phyloP scores from a whole-genome alignment of 1,140 invertebrate genomes.

The Heliconius nattereri region DNA sequence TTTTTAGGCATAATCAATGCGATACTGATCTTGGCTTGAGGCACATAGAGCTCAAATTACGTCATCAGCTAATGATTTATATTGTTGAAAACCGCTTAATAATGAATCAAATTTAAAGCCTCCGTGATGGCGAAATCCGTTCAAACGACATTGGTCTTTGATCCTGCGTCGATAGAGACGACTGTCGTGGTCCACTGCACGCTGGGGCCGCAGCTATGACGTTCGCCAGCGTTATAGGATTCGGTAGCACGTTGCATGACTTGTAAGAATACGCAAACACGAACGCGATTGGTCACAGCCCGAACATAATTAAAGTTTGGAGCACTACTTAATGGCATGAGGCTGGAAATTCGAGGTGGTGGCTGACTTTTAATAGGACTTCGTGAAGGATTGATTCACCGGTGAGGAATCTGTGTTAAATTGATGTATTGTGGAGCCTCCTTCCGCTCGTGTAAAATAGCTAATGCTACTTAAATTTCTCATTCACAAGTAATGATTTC shows the following conservation, averaged over 20 bases:
- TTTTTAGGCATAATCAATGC: slow-evolving; percentile 46
- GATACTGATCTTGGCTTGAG: slow-evolving; percentile 57
- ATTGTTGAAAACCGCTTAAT: slow-evolving; percentile 58
- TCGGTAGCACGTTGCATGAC: slow-evolving; percentile 80
- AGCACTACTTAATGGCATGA: slow-evolving; percentile 78
- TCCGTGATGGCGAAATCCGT: slow-evolving; percentile 32
- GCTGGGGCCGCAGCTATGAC: slow-evolving; percentile 43
- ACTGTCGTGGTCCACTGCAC: slow-evolving; percentile 35
- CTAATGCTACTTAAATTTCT: slow-evolving; percentile 33
- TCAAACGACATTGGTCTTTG: slow-evolving; percentile 59
- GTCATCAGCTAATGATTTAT: slow-evolving; percentile 51
- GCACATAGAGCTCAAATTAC: slow-evolving; percentile 70
- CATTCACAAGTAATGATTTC: slow-evolving; percentile 25
- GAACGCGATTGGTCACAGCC: slow-evolving; percentile 80
- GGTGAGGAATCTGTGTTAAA: slow-evolving; percentile 71
- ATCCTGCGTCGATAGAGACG: slow-evolving; percentile 51
- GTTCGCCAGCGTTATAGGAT: slow-evolving; percentile 63
- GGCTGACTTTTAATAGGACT: slow-evolving; percentile 79
- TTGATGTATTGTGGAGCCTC: slow-evolving; percentile 51
- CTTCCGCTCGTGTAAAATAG: slow-evolving; percentile 45
- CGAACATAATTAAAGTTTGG: slow-evolving; percentile 81
- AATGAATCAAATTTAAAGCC: slow-evolving; percentile 61
- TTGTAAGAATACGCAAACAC: slow-evolving; percentile 75
- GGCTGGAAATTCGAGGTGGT: slow-evolving; percentile 77
- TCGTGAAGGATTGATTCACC: slow-evolving; percentile 74